Conservation (phyloP, 1,140 invertebrate species). For the Rhopalosiphum padi region DNA sequence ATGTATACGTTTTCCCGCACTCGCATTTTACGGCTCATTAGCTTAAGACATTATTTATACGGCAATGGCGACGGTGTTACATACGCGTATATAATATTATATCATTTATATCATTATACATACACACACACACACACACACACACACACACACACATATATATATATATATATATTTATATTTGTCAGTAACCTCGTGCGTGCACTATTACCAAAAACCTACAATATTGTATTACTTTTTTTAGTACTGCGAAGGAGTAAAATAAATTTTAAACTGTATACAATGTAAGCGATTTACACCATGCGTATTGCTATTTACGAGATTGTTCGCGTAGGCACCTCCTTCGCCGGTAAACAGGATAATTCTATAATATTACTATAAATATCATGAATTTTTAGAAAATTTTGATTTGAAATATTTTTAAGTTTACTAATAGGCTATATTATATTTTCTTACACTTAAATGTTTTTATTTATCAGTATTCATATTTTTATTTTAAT, state of each 20-base stretch:
- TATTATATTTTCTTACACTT: too few relatives aligned
- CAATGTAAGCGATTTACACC: background rate
- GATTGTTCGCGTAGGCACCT: too few relatives aligned
- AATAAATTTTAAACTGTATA: background rate
- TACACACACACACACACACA: too few relatives aligned
- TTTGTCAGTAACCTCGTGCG: background rate
- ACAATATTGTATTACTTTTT: background rate
- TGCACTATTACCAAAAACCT: background rate
- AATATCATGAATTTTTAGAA: too few relatives aligned
- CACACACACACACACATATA: too few relatives aligned
- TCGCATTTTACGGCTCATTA: conserved; percentile 40
- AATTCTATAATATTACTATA: too few relatives aligned
- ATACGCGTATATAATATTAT: background rate
- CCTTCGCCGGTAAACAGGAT: too few relatives aligned
- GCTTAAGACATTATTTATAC: conserved; percentile 37
- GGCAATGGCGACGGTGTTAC: background rate
- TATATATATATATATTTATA: background rate
- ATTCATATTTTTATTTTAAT: too few relatives aligned
- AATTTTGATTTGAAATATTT: too few relatives aligned
- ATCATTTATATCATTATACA: background rate
- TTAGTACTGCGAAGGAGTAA: background rate
- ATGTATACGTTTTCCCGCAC: conserved; percentile 20
- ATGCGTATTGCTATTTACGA: background rate
- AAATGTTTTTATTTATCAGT: too few relatives aligned
- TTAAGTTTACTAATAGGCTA: too few relatives aligned